Conservation (phyloP, 2,113 vertebrate species). For the Odontophorus gujanensis region DNA sequence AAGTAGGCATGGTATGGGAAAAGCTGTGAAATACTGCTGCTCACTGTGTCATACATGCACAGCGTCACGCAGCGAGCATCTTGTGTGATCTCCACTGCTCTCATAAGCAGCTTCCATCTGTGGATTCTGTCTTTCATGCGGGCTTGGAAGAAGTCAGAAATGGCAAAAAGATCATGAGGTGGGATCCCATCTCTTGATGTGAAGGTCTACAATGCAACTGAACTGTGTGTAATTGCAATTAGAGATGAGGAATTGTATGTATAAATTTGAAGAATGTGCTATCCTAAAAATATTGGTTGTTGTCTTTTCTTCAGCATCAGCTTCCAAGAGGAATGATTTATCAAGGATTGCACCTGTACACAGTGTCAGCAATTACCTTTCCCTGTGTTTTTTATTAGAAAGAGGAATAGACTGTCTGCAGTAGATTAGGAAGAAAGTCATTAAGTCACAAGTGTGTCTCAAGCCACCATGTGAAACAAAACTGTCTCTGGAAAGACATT, state of each 20-base stretch:
- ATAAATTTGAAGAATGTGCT: neutral
- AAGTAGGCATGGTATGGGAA: neutral
- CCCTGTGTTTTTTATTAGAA: neutral
- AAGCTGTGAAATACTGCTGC: neutral
- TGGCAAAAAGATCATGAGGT: neutral
- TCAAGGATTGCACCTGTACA: neutral
- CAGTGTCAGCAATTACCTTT: neutral
- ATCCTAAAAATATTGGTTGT: neutral
- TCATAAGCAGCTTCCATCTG: neutral
- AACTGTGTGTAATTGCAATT: neutral
- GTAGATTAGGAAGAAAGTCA: neutral
- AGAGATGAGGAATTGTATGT: fast-evolving
- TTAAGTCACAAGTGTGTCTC: neutral
- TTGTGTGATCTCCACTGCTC: neutral
- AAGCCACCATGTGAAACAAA: neutral
- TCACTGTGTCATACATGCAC: neutral
- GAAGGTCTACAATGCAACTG: neutral
- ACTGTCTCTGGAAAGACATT: neutral
- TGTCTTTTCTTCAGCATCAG: neutral
- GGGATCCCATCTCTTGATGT: neutral
- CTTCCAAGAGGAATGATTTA: neutral
- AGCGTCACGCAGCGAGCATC: neutral
- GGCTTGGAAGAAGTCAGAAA: neutral
- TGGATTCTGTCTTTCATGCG: neutral
- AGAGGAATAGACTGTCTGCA: neutral